Evolutionary conservation across 2,888 invertebrate genomes (phyloP).

Genomic region (Xanthia icteritia): DNA sequence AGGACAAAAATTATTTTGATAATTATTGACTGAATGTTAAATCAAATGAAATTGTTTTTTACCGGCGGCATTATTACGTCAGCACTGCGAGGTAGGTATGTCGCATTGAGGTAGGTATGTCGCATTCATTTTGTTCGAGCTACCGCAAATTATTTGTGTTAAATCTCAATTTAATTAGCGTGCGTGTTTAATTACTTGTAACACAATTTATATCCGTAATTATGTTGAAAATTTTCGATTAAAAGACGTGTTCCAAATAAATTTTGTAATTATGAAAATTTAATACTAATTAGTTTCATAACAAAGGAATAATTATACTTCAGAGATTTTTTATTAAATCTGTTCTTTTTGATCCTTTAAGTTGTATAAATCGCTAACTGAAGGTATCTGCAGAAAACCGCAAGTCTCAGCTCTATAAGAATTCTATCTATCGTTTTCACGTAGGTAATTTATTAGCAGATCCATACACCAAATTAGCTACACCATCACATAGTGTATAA

Average conservation of each 20-base stretch:
- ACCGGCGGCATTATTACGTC: conserved; percentile 54
- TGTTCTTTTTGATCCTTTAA: background rate
- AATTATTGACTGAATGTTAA: conserved; percentile 17
- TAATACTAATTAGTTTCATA: conserved; percentile 21
- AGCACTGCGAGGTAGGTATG: conserved; percentile 41
- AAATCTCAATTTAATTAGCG: conserved; percentile 78
- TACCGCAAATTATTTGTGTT: conserved; percentile 74
- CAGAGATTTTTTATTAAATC: background rate
- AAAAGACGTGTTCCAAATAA: conserved; percentile 45
- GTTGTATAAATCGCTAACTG: background rate
- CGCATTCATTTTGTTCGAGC: conserved; percentile 71
- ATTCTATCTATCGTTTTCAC: background rate
- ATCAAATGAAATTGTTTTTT: conserved; percentile 53
- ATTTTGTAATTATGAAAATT: conserved; percentile 35
- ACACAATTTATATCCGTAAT: conserved; percentile 73
- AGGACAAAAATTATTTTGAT: conserved; percentile 2
- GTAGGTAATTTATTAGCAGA: conserved; percentile 19
- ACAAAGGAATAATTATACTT: conserved; percentile 18
- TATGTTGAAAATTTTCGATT: conserved; percentile 54
- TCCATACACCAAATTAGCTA: conserved; percentile 17
- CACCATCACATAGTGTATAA: conserved; percentile 24
- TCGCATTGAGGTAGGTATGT: conserved; percentile 55
- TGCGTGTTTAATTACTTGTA: conserved; percentile 75
- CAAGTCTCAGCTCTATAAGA: background rate
- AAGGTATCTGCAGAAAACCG: background rate